Evolutionary conservation across 2,888 invertebrate species (phyloP).

Genomic region (Nipponacmea schrenckii): DNA sequence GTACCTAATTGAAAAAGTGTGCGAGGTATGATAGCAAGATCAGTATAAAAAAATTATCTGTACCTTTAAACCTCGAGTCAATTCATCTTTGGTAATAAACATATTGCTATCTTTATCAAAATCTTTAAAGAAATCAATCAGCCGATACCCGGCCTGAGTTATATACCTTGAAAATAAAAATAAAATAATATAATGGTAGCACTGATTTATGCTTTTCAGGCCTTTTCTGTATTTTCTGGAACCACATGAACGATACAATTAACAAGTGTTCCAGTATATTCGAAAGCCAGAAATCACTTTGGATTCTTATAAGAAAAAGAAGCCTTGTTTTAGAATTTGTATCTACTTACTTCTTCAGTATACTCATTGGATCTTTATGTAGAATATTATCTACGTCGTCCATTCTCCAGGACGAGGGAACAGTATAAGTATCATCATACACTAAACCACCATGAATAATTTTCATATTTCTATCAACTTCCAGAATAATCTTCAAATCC

Average conservation of each 20-base stretch:
- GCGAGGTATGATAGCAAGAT: no score
- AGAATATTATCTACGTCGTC: conserved; percentile 26
- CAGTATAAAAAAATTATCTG: no score
- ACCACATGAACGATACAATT: no score
- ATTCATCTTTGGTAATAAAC: conserved; percentile 51
- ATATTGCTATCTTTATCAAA: conserved; percentile 61
- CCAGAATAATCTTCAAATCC: conserved; percentile 44
- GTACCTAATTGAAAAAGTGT: no score
- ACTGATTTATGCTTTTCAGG: no score
- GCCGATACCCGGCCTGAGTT: conserved; percentile 48
- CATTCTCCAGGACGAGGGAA: neutral
- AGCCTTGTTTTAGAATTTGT: neutral
- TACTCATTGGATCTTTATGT: conserved; percentile 55
- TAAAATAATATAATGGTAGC: neutral
- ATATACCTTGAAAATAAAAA: conserved; percentile 29
- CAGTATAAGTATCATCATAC: conserved; percentile 9
- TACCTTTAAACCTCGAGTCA: conserved; percentile 54
- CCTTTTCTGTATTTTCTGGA: no score
- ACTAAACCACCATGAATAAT: conserved; percentile 53
- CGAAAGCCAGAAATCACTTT: no score
- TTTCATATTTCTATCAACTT: conserved; percentile 38
- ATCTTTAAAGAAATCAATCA: conserved; percentile 61
- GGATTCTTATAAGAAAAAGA: no score
- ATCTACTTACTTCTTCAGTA: conserved; percentile 36
- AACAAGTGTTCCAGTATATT: no score